phyloP scores from a whole-genome alignment of 2,113 vertebrate species.

The Petrocephalus microphthalmus region DNA sequence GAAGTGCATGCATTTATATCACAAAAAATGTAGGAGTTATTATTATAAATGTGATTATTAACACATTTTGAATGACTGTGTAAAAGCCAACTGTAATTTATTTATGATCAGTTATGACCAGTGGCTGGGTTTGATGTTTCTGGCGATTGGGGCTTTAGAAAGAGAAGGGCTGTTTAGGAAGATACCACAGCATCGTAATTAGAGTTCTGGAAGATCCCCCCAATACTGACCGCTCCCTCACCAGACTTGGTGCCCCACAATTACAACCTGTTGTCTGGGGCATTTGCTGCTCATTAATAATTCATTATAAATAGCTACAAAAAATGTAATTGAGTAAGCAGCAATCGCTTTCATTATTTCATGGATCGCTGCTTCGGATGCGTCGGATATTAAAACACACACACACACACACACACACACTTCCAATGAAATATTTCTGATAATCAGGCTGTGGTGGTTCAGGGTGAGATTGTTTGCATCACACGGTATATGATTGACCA shows the following conservation, averaged over 20 bases:
- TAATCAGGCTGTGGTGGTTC: background rate
- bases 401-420: background rate
- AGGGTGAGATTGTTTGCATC: background rate
- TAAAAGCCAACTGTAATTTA: constrained; percentile 45
- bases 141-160: constrained; percentile 6
- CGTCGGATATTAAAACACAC: constrained; percentile 14
- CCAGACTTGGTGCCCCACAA: constrained; percentile 33
- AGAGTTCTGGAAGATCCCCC: constrained; percentile 28
- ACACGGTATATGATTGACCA: background rate
- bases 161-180: constrained; percentile 40
- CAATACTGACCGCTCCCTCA: constrained; percentile 25
- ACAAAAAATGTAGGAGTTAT: constrained; percentile 43
- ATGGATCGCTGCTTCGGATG: constrained; percentile 13
- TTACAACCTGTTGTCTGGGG: constrained; percentile 29
- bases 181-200: constrained; percentile 30
- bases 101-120: constrained; percentile 54
- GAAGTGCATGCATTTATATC: constrained; percentile 64
- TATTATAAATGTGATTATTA: constrained; percentile 43
- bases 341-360: constrained; percentile 21
- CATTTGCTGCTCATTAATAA: constrained; percentile 27
- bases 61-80: constrained; percentile 44
- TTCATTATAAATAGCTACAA: constrained; percentile 26
- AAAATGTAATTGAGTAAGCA: constrained; percentile 15
- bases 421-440: constrained; percentile 10
- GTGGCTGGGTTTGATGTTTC: background rate